These are phyloP conservation scores for Lepidothrix coronata DNA, from an alignment of 2,113 vertebrate species.

Conservation along the genomic window DNA sequence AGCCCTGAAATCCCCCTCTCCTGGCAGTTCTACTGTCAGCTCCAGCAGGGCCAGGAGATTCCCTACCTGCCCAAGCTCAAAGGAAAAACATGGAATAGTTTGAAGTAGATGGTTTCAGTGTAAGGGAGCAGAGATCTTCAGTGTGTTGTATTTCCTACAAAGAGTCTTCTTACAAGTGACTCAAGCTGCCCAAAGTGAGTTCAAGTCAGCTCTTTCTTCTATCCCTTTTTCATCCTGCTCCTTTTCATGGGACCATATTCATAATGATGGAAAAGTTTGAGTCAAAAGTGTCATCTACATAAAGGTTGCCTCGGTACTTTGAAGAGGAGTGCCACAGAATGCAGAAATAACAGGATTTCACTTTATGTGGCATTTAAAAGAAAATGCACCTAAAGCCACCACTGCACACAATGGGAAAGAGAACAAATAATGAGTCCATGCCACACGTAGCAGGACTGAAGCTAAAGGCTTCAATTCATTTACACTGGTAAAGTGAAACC, in stretches of 20 bases:
- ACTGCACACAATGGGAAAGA: not conserved
- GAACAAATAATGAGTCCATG: not conserved
- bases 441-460: not conserved
- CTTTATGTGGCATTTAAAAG: not conserved
- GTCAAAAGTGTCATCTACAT: constrained; percentile 1
- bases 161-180: not conserved
- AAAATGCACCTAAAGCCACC: not conserved
- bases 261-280: not conserved
- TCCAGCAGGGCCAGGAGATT: not conserved
- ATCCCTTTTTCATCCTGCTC: not conserved
- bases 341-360: constrained; percentile 43
- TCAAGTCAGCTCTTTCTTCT: not conserved
- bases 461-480: not conserved
- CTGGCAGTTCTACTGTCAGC: not conserved
- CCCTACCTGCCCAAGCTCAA: not conserved
- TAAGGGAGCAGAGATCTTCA: not conserved
- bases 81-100: not conserved
- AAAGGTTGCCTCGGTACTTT: constrained; percentile 19
- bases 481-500: not conserved
- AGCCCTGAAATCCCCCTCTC: not conserved
- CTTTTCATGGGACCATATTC: not conserved
- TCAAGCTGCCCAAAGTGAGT: not conserved
- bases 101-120: not conserved
- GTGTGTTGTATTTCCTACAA: not conserved
- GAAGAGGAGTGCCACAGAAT: constrained; percentile 5